phyloP scores from a whole-genome alignment of 2,797 vertebrate species.

The Cheirogaleus major region DNA sequence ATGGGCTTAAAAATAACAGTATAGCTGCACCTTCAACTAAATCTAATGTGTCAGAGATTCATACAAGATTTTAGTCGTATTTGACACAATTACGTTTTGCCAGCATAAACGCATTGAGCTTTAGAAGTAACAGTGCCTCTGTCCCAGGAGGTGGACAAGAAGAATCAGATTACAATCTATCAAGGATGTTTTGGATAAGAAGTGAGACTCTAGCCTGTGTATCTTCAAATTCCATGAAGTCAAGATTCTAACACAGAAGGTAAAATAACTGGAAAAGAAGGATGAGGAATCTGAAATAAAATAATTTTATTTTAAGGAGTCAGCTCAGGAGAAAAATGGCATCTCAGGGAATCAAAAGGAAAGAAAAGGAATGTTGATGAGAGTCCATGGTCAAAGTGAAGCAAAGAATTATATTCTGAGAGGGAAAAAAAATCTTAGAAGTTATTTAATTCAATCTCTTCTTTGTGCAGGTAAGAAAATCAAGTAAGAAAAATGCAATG shows the following conservation, averaged over 20 bases:
- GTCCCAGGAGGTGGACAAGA: background rate
- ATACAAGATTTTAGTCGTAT: constrained; percentile 10
- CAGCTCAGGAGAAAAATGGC: background rate
- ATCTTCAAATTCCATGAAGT: background rate
- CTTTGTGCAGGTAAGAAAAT: background rate
- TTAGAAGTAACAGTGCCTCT: background rate
- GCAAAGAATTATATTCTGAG: background rate
- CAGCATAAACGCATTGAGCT: background rate
- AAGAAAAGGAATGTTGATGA: background rate
- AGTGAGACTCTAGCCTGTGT: background rate
- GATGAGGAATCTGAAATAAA: background rate
- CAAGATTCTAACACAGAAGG: background rate
- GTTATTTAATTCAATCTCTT: background rate
- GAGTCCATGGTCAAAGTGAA: background rate
- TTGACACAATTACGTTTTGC: constrained; percentile 22
- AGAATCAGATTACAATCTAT: background rate
- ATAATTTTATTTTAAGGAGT: constrained; percentile 6
- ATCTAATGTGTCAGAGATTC: constrained; percentile 24
- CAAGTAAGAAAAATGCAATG: background rate
- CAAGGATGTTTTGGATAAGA: background rate
- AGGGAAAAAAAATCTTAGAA: background rate
- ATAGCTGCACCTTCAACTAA: constrained; percentile 19
- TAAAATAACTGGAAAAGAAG: background rate
- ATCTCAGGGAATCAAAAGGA: background rate
- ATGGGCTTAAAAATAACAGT: constrained; percentile 45